phyloP scores from a whole-genome alignment of 1,140 invertebrate genomes.

The Aphis gossypii region DNA sequence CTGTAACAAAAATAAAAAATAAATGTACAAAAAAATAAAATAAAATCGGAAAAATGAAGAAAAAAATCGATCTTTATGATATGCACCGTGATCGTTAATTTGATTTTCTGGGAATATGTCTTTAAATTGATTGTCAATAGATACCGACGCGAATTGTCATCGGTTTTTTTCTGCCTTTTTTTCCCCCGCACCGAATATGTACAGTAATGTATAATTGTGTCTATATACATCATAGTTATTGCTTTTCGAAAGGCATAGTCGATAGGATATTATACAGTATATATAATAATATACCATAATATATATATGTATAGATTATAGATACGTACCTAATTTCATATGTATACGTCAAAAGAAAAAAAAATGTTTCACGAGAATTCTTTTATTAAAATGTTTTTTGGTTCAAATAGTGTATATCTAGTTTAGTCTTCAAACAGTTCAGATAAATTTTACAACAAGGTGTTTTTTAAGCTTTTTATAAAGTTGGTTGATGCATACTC shows the following conservation, averaged over 20 bases:
- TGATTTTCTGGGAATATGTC: slow-evolving; percentile 6
- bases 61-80: slow-evolving; percentile 23
- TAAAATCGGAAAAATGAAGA: not conserved
- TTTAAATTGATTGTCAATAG: slow-evolving; percentile 36
- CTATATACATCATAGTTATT: not conserved
- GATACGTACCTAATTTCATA: not conserved
- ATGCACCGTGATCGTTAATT: slow-evolving; percentile 25
- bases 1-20: not conserved
- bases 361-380: not conserved
- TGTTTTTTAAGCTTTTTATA: not conserved
- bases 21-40: too few species aligned
- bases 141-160: slow-evolving; percentile 34
- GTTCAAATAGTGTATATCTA: not conserved
- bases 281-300: not conserved
- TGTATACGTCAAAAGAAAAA: not conserved
- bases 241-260: not conserved
- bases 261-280: not conserved
- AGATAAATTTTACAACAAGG: not conserved
- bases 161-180: not conserved
- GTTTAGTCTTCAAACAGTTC: too few species aligned
- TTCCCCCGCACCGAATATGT: not conserved
- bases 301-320: not conserved
- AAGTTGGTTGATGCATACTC: not conserved
- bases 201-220: not conserved
- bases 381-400: not conserved